Base-by-base conservation (phyloP, 2,888 invertebrate genomes). In the Cantharis rufa region DNA sequence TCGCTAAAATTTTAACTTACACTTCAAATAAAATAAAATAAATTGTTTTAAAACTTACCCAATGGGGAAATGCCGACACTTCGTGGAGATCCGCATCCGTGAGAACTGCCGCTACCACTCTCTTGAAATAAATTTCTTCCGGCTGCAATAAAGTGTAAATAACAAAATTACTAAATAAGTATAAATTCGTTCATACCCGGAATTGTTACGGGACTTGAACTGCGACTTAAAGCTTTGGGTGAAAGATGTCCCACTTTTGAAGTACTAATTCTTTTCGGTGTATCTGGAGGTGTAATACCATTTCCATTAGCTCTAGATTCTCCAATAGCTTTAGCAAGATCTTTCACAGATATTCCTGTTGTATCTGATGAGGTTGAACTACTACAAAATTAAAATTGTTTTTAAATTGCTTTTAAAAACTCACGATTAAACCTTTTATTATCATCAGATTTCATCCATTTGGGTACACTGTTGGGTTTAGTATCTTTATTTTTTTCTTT, bases 221-320 rank as follows among this genome's bases (percentile, higher is more conserved):
- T 91, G 72, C 91, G 87, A 83, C 90, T 91, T 76, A 88, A 85
- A 78, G 88, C 86, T 84, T 89, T 89, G 27, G 90, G 89, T 24
- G 90, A 90, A n/a, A 84, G 80, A 72, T 80, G 81, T 77, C 87
- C 87, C 76, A 87, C 87, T 82, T 87, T 88, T 7, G 91, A 90
- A 78, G 90, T 90, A 32, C 89, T 90, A 76, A 89, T 89, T 81
- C 90, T 84, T 71, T 90, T 90, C 5, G 93, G 93, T 0, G 93
- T 93, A 69, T 92, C 92, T 3, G 93, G 93, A 7, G 93, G 93
- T 0, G 94, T 94, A 1, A 91, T 91, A 32, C 93, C 93, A 86
- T 95, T 95, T 2, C 94, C 95, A 88, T 95, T 95, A n/a, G 93
- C 92, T 69, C 93, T 90, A 76, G 92, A 92, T 85, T 94, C 94